A percentile compares a stretch with the other conserved stretches of the same genome.
Conservation (phyloP, 1,140 invertebrate species). For the Anadara kagoshimensis region DNA sequence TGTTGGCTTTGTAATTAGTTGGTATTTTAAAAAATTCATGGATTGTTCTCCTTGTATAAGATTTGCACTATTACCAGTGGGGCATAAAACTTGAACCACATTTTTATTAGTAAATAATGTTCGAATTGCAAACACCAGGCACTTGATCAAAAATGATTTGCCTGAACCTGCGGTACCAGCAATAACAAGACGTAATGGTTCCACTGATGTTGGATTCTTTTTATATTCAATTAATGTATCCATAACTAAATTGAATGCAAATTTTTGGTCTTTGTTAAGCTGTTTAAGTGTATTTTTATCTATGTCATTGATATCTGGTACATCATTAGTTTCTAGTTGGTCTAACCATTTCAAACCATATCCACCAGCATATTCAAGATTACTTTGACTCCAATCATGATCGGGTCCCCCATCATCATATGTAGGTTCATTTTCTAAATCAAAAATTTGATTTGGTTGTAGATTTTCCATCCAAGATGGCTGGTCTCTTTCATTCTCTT, state of each 20-base stretch:
- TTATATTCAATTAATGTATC: conserved; percentile 2
- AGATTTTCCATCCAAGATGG: too few relatives aligned
- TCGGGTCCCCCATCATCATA: conserved; percentile 42
- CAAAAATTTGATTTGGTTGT: too few relatives aligned
- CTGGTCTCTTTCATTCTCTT: neutral
- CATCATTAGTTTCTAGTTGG: neutral
- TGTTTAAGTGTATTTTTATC: too few relatives aligned
- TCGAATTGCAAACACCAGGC: conserved; percentile 29
- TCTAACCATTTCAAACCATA: too few relatives aligned
- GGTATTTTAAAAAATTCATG: conserved; percentile 43
- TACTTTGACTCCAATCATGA: conserved; percentile 30
- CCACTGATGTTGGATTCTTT: conserved; percentile 2
- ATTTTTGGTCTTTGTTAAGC: too few relatives aligned
- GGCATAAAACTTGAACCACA: conserved; percentile 40
- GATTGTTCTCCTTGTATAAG: conserved; percentile 33
- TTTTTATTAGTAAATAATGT: conserved; percentile 31
- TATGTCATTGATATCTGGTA: too few relatives aligned
- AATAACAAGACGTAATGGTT: conserved; percentile 34
- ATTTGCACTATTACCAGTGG: conserved; percentile 43
- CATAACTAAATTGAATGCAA: conserved; percentile 40
- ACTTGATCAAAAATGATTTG: conserved; percentile 34
- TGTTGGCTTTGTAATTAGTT: neutral
- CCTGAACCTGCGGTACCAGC: conserved; percentile 35
- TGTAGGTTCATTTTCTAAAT: neutral
- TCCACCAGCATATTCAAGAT: too few relatives aligned